These are phyloP conservation scores for Thaumatotibia leucotreta DNA, from an alignment of 1,140 invertebrate genomes.

Conservation along the genomic window DNA sequence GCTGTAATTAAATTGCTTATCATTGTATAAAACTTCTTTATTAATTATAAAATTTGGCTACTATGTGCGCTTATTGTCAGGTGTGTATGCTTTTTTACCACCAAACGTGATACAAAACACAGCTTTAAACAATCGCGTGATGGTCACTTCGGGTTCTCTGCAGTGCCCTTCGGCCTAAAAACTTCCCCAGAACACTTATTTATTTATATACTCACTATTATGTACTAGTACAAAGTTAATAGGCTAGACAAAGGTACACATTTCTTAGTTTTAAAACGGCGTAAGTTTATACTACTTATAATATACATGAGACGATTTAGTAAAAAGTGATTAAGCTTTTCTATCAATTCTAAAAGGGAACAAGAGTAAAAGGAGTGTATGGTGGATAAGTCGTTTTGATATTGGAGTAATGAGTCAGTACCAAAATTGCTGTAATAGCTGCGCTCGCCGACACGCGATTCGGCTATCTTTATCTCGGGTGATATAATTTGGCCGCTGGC, in stretches of 20 bases:
- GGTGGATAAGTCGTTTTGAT: not conserved
- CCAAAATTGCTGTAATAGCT: conserved; percentile 63
- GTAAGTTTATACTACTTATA: not conserved
- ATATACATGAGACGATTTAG: not conserved
- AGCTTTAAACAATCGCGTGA: not conserved
- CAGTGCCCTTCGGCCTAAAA: conserved; percentile 21
- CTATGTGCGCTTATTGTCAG: not conserved
- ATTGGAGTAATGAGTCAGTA: not conserved
- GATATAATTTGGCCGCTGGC: conserved; percentile 59
- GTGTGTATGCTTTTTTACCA: not conserved
- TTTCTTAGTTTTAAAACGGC: not conserved
- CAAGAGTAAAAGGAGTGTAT: not conserved
- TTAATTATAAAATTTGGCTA: too few relatives aligned
- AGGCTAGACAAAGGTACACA: not conserved
- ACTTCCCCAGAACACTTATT: conserved; percentile 31
- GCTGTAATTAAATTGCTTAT: too few relatives aligned
- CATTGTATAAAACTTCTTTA: too few relatives aligned
- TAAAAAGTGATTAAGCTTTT: not conserved
- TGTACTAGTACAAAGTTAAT: not conserved
- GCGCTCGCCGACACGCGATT: conserved; percentile 61
- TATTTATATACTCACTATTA: conserved; percentile 15
- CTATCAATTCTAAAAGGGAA: not conserved
- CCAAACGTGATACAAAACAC: not conserved
- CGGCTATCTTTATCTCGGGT: conserved; percentile 60
- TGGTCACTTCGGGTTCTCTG: not conserved